Conservation (phyloP, 1,140 invertebrate genomes). For the Papilio aristodemus region DNA sequence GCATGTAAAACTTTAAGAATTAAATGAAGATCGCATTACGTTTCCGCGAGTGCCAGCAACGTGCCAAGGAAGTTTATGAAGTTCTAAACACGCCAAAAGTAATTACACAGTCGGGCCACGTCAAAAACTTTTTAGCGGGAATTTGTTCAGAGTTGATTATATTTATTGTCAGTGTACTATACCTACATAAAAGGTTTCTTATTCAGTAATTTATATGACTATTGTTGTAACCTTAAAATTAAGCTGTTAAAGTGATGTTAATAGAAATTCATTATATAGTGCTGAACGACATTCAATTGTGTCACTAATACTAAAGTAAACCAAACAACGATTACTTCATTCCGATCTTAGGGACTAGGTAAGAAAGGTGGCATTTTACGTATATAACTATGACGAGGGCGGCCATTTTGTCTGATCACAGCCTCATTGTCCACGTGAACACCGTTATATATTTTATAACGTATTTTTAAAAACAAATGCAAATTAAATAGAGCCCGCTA, state of each 20-base stretch:
- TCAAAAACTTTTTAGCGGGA: slow-evolving; percentile 9
- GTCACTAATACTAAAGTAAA: too few species aligned
- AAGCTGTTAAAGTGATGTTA: too few species aligned
- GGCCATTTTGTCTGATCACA: too few species aligned
- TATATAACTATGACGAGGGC: too few species aligned
- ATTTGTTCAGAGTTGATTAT: not conserved
- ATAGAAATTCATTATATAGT: too few species aligned
- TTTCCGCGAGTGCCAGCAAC: slow-evolving; percentile 18
- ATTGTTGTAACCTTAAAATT: not conserved
- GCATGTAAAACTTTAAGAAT: slow-evolving; percentile 10
- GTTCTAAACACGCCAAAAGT: slow-evolving; percentile 18
- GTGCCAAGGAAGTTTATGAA: slow-evolving; percentile 18
- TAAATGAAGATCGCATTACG: slow-evolving; percentile 21
- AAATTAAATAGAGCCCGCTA: not conserved
- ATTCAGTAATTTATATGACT: too few species aligned
- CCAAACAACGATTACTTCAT: too few species aligned
- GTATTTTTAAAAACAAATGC: not conserved
- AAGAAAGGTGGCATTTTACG: too few species aligned
- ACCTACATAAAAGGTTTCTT: not conserved
- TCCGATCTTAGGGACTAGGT: too few species aligned
- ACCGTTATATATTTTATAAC: not conserved
- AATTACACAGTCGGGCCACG: slow-evolving; percentile 13
- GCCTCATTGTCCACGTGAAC: too few species aligned
- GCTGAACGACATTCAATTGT: too few species aligned
- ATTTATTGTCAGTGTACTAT: slow-evolving; percentile 10